A percentile compares a stretch with the other conserved stretches of the same genome.
These are phyloP conservation scores for Hirtodrosophila histrioides DNA, from an alignment of 2,888 invertebrate species.

Conservation along the genomic window DNA sequence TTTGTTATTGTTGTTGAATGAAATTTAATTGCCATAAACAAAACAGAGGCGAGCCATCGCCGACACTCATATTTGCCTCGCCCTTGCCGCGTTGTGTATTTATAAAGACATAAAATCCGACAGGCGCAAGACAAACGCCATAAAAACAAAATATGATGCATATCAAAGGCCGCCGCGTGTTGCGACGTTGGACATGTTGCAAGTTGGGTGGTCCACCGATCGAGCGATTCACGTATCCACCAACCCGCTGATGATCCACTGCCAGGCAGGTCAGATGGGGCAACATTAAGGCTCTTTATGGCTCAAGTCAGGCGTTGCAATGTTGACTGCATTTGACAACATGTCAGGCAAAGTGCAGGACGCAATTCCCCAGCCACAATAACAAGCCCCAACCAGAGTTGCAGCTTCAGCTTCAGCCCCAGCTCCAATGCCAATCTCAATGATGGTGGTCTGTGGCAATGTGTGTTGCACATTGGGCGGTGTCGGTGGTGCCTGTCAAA, in stretches of 20 bases:
- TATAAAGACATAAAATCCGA: slow-evolving; percentile 68
- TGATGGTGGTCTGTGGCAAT: slow-evolving; percentile 39
- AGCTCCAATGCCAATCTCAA: slow-evolving; percentile 36
- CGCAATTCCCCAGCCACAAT: slow-evolving; percentile 32
- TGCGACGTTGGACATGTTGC: slow-evolving; percentile 11
- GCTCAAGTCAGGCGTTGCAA: slow-evolving; percentile 27
- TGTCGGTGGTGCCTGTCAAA: slow-evolving; percentile 47
- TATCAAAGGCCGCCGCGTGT: slow-evolving; percentile 69
- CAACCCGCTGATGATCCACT: background rate
- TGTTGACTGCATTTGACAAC: slow-evolving; percentile 74
- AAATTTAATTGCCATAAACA: slow-evolving; percentile 78
- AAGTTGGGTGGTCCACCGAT: slow-evolving; percentile 55
- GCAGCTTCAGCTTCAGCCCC: background rate
- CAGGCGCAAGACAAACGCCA: slow-evolving; percentile 61
- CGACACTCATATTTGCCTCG: slow-evolving; percentile 31
- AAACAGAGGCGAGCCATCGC: slow-evolving; percentile 39
- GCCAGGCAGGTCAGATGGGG: slow-evolving; percentile 18
- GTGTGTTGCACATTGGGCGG: background rate
- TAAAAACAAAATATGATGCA: slow-evolving; percentile 64
- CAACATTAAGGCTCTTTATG: slow-evolving; percentile 29
- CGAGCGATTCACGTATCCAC: background rate
- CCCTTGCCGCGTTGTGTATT: slow-evolving; percentile 55
- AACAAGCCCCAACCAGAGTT: slow-evolving; percentile 9
- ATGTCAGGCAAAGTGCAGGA: slow-evolving; percentile 56
- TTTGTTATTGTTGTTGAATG: slow-evolving; percentile 60